These are phyloP conservation scores for Eupithecia centaureata DNA, from an alignment of 2,888 invertebrate genomes.

Conservation along the genomic window DNA sequence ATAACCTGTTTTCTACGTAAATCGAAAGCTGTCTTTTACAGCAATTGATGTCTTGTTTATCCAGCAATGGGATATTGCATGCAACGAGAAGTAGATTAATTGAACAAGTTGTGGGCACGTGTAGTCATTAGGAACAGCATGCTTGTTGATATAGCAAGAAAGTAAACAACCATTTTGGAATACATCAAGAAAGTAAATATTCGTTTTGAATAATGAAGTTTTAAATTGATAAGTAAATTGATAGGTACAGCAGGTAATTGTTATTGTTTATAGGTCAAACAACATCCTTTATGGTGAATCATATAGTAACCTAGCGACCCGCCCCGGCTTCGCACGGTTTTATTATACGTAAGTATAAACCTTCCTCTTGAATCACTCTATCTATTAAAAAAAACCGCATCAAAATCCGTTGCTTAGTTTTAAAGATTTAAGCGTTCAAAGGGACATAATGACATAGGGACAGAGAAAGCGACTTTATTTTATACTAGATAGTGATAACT, in stretches of 20 bases:
- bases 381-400: too few species aligned
- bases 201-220: not conserved
- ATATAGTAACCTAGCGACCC: too few species aligned
- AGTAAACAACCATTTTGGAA: not conserved
- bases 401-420: too few species aligned
- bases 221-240: not conserved
- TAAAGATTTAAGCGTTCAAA: too few species aligned
- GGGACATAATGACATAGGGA: too few species aligned
- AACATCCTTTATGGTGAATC: too few species aligned
- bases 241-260: not conserved
- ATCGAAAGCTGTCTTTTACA: not conserved
- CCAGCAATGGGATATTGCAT: not conserved
- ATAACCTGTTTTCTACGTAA: not conserved
- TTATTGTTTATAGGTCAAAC: not conserved
- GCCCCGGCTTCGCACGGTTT: too few species aligned
- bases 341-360: too few species aligned
- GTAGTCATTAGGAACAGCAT: not conserved
- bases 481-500: too few species aligned
- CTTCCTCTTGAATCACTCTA: too few species aligned
- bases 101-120: not conserved
- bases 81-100: not conserved
- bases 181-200: not conserved
- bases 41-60: not conserved
- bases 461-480: too few species aligned
- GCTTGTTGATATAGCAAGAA: not conserved